These are phyloP conservation scores for Zhuqinia jingwanae DNA, from an alignment of 2,888 invertebrate species.

Conservation along the genomic window DNA sequence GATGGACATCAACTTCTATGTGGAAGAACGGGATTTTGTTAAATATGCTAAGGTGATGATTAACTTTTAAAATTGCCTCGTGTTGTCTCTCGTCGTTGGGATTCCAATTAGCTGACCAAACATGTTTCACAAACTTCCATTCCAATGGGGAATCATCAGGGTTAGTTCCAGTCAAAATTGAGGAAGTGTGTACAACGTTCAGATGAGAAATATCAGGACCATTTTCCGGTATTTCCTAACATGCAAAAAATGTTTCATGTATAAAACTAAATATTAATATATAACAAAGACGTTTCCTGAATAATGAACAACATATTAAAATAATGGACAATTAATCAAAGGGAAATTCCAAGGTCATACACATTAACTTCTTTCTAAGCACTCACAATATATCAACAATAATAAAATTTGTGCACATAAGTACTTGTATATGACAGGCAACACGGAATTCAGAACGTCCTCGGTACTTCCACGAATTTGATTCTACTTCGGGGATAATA, in stretches of 20 bases:
- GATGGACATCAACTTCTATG: constrained; percentile 70
- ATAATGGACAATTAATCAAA: no score
- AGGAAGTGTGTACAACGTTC: constrained; percentile 85
- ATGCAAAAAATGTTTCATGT: background rate
- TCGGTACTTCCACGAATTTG: constrained; percentile 85
- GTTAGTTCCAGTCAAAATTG: constrained; percentile 63
- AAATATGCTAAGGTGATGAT: constrained; percentile 68
- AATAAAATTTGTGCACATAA: background rate
- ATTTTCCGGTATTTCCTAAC: constrained; percentile 93
- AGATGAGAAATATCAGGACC: constrained; percentile 93
- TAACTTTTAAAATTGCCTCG: constrained; percentile 69
- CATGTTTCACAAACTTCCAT: constrained; percentile 72
- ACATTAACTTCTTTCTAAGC: background rate
- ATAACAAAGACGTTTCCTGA: no score
- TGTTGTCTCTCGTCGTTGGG: constrained; percentile 59
- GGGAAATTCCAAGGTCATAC: no score
- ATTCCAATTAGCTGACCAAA: constrained; percentile 73
- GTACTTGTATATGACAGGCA: constrained; percentile 89
- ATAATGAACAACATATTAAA: no score
- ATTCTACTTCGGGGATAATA: constrained; percentile 83
- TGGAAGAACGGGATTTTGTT: constrained; percentile 62
- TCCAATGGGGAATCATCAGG: constrained; percentile 59
- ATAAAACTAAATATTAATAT: no score
- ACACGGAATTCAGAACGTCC: constrained; percentile 90
- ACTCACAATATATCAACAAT: background rate